Evolutionary conservation across 2,888 invertebrate species (phyloP).

Genomic region (Microchrysa polita): DNA sequence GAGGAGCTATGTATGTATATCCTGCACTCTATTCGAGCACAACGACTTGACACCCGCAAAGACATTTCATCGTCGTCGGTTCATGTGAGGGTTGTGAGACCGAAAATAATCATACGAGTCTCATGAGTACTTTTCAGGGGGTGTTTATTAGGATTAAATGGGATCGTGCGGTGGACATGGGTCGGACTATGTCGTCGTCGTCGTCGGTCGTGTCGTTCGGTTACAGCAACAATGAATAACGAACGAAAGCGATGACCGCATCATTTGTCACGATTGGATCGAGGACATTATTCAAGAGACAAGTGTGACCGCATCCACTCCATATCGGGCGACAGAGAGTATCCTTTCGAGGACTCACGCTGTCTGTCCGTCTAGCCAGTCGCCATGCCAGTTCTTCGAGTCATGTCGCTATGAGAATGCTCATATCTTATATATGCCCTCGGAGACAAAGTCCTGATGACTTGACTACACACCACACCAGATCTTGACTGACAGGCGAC

Average conservation of each 20-base stretch:
- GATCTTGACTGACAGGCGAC: conserved; percentile 12
- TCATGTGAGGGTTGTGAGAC: conserved; percentile 1
- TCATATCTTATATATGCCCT: conserved; percentile 28
- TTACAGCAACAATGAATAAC: conserved; percentile 15
- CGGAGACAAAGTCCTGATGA: too few relatives aligned
- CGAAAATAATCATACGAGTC: conserved; percentile 29
- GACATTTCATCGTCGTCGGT: not conserved
- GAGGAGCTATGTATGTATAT: too few relatives aligned
- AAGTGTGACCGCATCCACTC: not conserved
- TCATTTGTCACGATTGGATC: conserved; percentile 40
- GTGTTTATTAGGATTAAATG: conserved; percentile 38
- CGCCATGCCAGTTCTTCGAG: not conserved
- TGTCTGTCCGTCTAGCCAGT: conserved; percentile 28
- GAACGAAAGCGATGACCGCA: conserved; percentile 37
- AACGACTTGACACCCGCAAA: not conserved
- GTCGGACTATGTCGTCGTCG: too few relatives aligned
- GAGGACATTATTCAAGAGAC: conserved; percentile 27
- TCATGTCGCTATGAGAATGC: not conserved
- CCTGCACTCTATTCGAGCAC: too few relatives aligned
- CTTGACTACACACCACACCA: too few relatives aligned
- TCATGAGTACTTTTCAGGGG: conserved; percentile 27
- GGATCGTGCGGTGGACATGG: not conserved
- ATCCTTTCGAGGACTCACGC: conserved; percentile 8
- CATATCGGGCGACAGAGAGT: conserved; percentile 4
- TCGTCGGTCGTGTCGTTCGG: not conserved